Evolutionary conservation across 2,888 invertebrate genomes (phyloP).

Genomic region (Limnephilus lunatus): DNA sequence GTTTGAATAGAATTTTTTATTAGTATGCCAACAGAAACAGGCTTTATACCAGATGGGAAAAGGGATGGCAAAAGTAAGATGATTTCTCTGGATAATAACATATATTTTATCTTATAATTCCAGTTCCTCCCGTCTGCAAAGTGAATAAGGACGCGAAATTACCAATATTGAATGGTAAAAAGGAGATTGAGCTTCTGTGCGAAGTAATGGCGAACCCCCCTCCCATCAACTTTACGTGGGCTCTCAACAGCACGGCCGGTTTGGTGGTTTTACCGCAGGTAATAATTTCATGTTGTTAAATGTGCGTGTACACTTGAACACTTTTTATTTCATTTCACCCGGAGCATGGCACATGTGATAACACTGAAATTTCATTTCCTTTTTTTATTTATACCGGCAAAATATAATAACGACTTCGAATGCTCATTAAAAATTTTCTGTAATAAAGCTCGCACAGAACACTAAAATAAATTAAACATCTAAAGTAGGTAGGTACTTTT

Average conservation of each 20-base stretch:
- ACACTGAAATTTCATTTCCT: background rate
- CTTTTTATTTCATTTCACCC: background rate
- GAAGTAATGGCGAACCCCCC: slow-evolving; percentile 63
- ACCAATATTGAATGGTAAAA: slow-evolving; percentile 35
- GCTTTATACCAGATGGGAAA: background rate
- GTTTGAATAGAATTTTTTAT: too few relatives aligned
- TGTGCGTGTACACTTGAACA: background rate
- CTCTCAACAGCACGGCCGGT: slow-evolving; percentile 59
- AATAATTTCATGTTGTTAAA: slow-evolving; percentile 16
- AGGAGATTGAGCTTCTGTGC: slow-evolving; percentile 56
- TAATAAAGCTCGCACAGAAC: background rate
- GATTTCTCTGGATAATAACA: background rate
- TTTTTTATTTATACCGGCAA: background rate
- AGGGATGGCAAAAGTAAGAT: background rate
- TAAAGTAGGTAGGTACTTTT: background rate
- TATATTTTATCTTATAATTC: slow-evolving; percentile 5
- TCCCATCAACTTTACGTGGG: slow-evolving; percentile 63
- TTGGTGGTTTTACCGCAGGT: slow-evolving; percentile 60
- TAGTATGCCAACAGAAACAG: background rate
- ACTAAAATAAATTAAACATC: background rate
- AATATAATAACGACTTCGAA: background rate
- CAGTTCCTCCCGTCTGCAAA: slow-evolving; percentile 61
- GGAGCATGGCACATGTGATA: background rate
- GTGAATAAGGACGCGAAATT: slow-evolving; percentile 48
- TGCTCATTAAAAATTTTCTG: background rate